Evolutionary conservation across 1,140 invertebrate species (phyloP).

Genomic region (Patella vulgata): DNA sequence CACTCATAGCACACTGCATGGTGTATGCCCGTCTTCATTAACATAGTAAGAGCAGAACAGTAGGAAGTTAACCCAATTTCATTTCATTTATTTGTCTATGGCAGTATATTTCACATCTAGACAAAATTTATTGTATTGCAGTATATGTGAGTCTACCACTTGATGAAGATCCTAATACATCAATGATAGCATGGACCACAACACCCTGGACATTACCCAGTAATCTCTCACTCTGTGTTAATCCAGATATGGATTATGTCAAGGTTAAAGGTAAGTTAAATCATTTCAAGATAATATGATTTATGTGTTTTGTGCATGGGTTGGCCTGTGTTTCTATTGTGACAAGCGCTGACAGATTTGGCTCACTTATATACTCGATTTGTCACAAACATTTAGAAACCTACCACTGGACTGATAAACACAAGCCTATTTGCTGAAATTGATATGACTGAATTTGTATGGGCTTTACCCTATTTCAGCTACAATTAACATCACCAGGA

Average conservation of each 20-base stretch:
- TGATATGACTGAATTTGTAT: too few species aligned
- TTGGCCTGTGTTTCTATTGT: neutral
- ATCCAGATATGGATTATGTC: slow-evolving; percentile 89
- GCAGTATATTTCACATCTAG: too few species aligned
- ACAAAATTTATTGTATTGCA: too few species aligned
- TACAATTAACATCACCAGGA: too few species aligned
- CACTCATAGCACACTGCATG: too few species aligned
- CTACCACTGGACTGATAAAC: too few species aligned
- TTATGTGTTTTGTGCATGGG: neutral
- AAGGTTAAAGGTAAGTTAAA: slow-evolving; percentile 62
- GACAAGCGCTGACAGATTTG: neutral
- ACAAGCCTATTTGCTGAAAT: too few species aligned
- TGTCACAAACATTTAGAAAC: neutral
- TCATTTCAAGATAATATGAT: neutral
- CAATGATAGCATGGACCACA: slow-evolving; percentile 90
- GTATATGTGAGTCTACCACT: slow-evolving; percentile 90
- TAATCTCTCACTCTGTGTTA: slow-evolving; percentile 94
- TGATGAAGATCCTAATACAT: slow-evolving; percentile 76
- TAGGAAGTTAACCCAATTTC: too few species aligned
- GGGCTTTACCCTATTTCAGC: too few species aligned
- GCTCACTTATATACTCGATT: neutral
- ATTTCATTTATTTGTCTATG: too few species aligned
- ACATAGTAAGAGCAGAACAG: too few species aligned
- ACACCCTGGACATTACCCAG: slow-evolving; percentile 99
- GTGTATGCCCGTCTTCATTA: too few species aligned